Conservation (phyloP, 2,113 vertebrate species). For the Aptenodytes forsteri region DNA sequence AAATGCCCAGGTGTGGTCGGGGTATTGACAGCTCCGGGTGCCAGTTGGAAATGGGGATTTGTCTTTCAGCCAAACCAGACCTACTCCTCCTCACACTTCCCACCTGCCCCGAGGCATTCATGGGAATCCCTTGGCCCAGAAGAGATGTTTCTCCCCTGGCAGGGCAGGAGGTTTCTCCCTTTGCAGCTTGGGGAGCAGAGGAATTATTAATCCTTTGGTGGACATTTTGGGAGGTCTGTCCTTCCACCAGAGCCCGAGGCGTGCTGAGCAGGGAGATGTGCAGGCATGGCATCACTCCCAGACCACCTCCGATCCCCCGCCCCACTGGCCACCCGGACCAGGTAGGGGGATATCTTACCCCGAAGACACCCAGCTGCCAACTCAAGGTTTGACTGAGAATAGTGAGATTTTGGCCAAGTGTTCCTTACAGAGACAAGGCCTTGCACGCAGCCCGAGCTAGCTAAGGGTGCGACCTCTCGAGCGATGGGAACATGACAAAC, state of each 20-base stretch:
- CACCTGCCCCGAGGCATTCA: not conserved
- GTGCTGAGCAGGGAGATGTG: not conserved
- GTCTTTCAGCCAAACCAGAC: not conserved
- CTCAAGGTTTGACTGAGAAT: not conserved
- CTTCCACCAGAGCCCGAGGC: not conserved
- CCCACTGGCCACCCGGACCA: not conserved
- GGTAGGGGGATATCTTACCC: not conserved
- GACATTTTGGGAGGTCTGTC: not conserved
- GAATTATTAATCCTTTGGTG: not conserved
- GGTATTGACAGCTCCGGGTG: not conserved
- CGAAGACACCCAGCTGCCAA: not conserved
- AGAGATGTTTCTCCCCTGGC: not conserved
- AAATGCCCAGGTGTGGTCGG: not conserved
- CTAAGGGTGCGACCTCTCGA: not conserved
- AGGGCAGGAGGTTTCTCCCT: not conserved
- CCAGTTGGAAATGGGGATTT: not conserved
- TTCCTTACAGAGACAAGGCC: not conserved
- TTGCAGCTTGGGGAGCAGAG: not conserved
- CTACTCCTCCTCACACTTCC: not conserved
- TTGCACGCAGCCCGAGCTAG: accelerated
- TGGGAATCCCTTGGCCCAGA: not conserved
- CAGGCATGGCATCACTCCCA: not conserved
- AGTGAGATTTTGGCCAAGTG: not conserved
- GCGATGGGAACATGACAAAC: not conserved
- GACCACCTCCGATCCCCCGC: not conserved